Conservation (phyloP, 2,113 vertebrate species). For the Oostethus manadensis region DNA sequence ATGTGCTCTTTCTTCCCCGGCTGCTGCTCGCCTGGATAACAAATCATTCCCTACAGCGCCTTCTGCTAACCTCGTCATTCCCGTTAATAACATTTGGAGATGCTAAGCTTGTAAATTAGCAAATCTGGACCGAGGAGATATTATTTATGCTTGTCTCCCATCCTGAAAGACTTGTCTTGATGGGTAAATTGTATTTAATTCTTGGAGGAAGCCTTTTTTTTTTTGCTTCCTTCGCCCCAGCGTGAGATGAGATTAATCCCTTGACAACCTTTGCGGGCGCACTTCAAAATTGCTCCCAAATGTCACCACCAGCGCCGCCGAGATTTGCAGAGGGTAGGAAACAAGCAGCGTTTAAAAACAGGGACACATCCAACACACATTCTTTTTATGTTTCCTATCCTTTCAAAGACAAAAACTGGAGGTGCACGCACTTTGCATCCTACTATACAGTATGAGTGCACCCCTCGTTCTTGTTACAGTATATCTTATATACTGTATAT, state of each 20-base stretch:
- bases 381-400: slow-evolving; percentile 15
- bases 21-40: slow-evolving; percentile 72
- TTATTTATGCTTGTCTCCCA: slow-evolving; percentile 79
- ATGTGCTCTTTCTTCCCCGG: slow-evolving; percentile 40
- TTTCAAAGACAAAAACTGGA: slow-evolving; percentile 10
- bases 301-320: slow-evolving; percentile 52
- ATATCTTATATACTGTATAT: no score
- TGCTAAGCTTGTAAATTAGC: slow-evolving; percentile 80
- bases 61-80: slow-evolving; percentile 75
- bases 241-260: slow-evolving; percentile 81
- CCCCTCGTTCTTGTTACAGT: slow-evolving; percentile 53
- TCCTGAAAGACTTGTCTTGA: slow-evolving; percentile 77
- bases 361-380: slow-evolving; percentile 37
- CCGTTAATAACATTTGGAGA: slow-evolving; percentile 79
- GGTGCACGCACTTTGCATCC: slow-evolving; percentile 64
- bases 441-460: slow-evolving; percentile 56
- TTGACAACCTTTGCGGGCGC: slow-evolving; percentile 77
- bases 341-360: slow-evolving; percentile 40
- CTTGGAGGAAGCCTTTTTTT: slow-evolving; percentile 74
- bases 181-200: slow-evolving; percentile 80
- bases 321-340: slow-evolving; percentile 61
- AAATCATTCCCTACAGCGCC: slow-evolving; percentile 76
- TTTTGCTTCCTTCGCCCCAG: slow-evolving; percentile 58
- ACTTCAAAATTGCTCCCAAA: slow-evolving; percentile 78
- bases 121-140: slow-evolving; percentile 80